phyloP scores from a whole-genome alignment of 2,113 vertebrate species.

The Paradisaea rubra region DNA sequence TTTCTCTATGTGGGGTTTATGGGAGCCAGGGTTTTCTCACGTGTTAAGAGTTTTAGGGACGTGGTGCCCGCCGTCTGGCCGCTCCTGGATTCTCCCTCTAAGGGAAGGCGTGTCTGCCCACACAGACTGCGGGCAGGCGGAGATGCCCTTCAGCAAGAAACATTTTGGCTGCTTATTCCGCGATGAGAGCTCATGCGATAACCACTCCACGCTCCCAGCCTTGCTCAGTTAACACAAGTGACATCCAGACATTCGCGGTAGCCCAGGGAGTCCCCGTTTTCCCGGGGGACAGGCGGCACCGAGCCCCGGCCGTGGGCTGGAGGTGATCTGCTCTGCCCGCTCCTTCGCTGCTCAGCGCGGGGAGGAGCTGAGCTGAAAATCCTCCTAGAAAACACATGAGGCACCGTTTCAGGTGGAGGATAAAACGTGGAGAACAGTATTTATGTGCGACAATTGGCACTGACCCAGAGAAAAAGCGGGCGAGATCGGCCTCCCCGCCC shows the following conservation, averaged over 20 bases:
- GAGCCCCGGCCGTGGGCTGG: too few species aligned
- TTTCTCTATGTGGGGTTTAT: background rate
- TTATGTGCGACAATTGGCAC: background rate
- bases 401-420: background rate
- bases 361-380: background rate
- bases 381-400: background rate
- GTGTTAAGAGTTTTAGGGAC: background rate
- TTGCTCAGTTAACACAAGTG: background rate
- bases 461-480: background rate
- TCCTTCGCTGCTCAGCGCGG: background rate
- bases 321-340: background rate
- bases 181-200: accelerated
- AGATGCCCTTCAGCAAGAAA: background rate
- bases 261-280: accelerated
- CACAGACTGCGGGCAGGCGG: too few species aligned
- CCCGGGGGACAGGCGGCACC: background rate
- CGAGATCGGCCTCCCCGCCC: accelerated
- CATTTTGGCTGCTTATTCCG: background rate
- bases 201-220: background rate
- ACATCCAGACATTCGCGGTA: background rate
- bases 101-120: accelerated
- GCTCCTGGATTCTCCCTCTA: accelerated
- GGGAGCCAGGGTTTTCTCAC: background rate
- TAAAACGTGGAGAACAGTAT: background rate
- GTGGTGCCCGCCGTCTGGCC: background rate